Evolutionary conservation across 2,113 vertebrate genomes (phyloP).

Genomic region (Nipponia nippon): DNA sequence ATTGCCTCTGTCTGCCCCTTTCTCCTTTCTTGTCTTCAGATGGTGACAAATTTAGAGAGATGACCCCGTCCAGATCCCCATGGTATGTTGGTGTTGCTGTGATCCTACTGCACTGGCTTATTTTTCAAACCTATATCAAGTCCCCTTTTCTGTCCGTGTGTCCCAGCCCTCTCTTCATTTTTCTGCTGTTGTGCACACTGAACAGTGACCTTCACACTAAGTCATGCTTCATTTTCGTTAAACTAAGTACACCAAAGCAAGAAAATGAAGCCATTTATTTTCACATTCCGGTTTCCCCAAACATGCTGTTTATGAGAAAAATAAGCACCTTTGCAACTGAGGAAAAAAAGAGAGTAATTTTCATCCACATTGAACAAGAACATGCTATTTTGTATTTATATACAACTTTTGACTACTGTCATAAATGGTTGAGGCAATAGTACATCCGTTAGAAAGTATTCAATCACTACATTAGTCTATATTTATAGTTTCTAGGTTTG

Average conservation of each 20-base stretch:
- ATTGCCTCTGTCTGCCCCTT: neutral
- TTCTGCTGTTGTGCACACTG: neutral
- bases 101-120: neutral
- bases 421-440: neutral
- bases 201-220: slow-evolving; percentile 1
- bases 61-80: neutral
- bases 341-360: neutral
- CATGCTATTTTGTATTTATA: neutral
- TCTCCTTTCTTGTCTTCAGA: neutral
- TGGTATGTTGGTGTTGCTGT: neutral
- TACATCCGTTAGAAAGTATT: neutral
- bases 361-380: neutral
- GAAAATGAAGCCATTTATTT: slow-evolving; percentile 25
- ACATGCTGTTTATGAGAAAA: neutral
- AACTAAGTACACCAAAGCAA: neutral
- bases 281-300: neutral
- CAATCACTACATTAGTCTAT: neutral
- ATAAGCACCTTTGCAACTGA: neutral
- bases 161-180: neutral
- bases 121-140: neutral
- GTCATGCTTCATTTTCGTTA: neutral
- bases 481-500: neutral
- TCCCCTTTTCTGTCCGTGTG: rapidly evolving
- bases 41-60: neutral
- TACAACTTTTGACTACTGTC: neutral